A percentile compares a stretch with the other conserved stretches of the same genome.
These are phyloP conservation scores for Calameuta filiformis DNA, from an alignment of 2,888 invertebrate species.

Conservation along the genomic window DNA sequence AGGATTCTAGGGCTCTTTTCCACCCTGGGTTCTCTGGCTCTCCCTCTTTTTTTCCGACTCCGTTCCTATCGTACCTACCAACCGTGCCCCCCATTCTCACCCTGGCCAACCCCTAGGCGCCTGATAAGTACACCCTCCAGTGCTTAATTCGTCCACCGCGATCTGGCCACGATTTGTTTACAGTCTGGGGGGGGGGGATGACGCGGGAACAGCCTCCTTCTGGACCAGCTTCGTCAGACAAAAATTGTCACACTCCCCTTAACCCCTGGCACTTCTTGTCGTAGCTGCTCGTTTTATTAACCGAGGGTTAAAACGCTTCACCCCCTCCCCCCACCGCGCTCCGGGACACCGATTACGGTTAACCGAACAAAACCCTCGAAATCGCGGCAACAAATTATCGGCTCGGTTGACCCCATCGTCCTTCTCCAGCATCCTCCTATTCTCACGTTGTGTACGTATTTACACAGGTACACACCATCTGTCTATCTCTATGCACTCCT, in stretches of 20 bases:
- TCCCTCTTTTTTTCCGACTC: neutral
- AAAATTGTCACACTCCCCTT: constrained; percentile 7
- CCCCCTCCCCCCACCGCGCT: constrained; percentile 34
- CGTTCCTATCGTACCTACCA: neutral
- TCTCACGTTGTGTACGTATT: neutral
- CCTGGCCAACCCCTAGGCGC: neutral
- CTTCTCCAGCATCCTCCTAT: neutral
- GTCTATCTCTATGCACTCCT: neutral
- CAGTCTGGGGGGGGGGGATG: neutral
- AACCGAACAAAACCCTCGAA: constrained; percentile 51
- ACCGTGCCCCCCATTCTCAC: neutral
- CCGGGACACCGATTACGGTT: constrained; percentile 51
- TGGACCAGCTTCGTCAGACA: neutral
- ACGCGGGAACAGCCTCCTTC: neutral
- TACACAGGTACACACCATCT: neutral
- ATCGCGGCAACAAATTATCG: constrained; percentile 51
- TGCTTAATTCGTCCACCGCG: neutral
- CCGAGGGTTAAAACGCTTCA: constrained; percentile 34
- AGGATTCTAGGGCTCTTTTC: neutral
- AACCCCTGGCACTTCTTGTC: constrained; percentile 9
- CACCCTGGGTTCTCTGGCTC: neutral
- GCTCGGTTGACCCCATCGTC: constrained; percentile 39
- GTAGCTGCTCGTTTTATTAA: constrained; percentile 43
- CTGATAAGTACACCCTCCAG: neutral
- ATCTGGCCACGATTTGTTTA: constrained; percentile 8